Conservation (phyloP, 2,888 invertebrate genomes). For the Epistrophe eligans region DNA sequence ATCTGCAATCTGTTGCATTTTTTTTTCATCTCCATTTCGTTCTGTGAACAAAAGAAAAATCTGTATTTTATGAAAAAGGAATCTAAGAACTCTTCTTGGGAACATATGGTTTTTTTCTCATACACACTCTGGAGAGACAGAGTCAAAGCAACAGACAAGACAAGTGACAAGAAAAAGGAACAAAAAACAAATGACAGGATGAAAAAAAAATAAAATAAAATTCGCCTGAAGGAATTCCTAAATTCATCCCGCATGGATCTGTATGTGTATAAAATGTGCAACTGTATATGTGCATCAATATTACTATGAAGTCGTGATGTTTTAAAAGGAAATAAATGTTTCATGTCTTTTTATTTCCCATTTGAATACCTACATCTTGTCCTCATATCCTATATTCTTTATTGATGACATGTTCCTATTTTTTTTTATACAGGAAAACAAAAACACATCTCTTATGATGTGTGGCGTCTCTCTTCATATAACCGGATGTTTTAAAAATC, state of each 20-base stretch:
- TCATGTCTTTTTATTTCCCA: background rate
- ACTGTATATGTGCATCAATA: background rate
- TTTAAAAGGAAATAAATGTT: conserved; percentile 1
- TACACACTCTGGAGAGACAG: background rate
- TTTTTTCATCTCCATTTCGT: background rate
- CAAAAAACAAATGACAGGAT: background rate
- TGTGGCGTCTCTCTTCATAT: background rate
- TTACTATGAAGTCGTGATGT: too few relatives aligned
- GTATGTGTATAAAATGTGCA: background rate
- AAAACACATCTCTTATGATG: background rate
- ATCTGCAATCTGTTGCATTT: conserved; percentile 20
- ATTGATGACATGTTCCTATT: conserved; percentile 12
- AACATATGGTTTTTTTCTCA: conserved; percentile 6
- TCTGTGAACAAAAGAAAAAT: conserved; percentile 1
- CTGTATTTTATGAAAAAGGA: too few relatives aligned
- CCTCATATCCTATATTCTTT: background rate
- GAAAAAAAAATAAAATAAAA: background rate
- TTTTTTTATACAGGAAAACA: background rate
- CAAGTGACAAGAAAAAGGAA: background rate
- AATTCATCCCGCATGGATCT: background rate
- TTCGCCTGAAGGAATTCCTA: background rate
- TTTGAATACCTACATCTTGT: conserved; percentile 1
- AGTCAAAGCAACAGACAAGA: background rate
- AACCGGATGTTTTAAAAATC: conserved; percentile 10
- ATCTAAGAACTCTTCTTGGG: background rate